Evolutionary conservation across 2,888 invertebrate genomes (phyloP).

Genomic region (Leptogaster cylindrica): DNA sequence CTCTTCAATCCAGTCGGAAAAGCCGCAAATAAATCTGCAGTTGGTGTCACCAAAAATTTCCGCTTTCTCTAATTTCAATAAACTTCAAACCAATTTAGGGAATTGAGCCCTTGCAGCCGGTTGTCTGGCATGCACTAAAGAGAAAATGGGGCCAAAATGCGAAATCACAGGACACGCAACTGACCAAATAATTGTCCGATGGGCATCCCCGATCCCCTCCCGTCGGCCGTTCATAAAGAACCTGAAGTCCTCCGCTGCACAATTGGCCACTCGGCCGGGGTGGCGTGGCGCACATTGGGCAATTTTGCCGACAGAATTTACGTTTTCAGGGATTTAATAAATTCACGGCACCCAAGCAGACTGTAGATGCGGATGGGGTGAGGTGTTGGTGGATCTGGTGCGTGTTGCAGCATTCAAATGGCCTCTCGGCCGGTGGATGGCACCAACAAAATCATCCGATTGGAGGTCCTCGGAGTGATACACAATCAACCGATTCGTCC

Average conservation of each 20-base stretch:
- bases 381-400: constrained; percentile 11
- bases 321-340: constrained; percentile 40
- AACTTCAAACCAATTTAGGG: constrained; percentile 39
- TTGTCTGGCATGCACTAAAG: not conserved
- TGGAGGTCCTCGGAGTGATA: constrained; percentile 17
- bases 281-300: constrained; percentile 34
- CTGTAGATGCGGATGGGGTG: not conserved
- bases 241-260: constrained; percentile 20
- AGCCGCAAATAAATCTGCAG: constrained; percentile 39
- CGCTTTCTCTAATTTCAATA: constrained; percentile 41
- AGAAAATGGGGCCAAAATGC: constrained; percentile 31
- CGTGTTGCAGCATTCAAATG: constrained; percentile 38
- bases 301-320: constrained; percentile 39
- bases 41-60: constrained; percentile 40
- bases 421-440: not conserved
- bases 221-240: constrained; percentile 35
- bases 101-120: constrained; percentile 23
- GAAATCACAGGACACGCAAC: constrained; percentile 40
- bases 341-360: constrained; percentile 5
- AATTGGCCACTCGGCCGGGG: constrained; percentile 27
- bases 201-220: constrained; percentile 21
- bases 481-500: constrained; percentile 39
- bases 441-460: constrained; percentile 16
- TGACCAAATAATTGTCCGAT: constrained; percentile 40
- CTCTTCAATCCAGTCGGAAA: constrained; percentile 34